Conservation (phyloP, 2,113 vertebrate genomes). For the Phylloscopus trochilus region DNA sequence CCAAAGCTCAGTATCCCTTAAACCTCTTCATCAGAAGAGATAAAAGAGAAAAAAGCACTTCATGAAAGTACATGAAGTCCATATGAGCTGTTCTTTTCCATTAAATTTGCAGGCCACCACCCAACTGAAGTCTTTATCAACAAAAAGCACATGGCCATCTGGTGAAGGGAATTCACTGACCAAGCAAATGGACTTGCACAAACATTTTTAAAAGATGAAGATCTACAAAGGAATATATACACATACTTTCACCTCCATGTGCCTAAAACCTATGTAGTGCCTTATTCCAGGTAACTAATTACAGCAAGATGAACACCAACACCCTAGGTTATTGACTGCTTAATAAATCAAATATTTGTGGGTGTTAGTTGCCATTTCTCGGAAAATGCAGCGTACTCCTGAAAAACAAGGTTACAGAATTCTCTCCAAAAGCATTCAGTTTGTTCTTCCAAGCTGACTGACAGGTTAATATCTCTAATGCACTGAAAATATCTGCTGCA, state of each 20-base stretch:
- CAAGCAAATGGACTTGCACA: neutral
- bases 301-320: neutral
- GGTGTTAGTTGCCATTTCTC: neutral
- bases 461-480: neutral
- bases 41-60: neutral
- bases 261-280: neutral
- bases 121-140: neutral
- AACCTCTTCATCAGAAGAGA: neutral
- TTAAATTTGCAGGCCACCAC: neutral
- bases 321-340: neutral
- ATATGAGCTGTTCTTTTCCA: neutral
- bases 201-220: neutral
- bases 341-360: neutral
- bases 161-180: neutral
- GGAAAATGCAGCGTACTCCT: neutral
- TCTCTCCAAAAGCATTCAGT: neutral
- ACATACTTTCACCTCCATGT: neutral
- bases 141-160: neutral
- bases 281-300: neutral
- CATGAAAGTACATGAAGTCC: neutral
- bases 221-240: neutral
- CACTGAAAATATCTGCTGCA: neutral
- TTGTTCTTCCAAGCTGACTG: neutral
- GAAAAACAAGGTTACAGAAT: neutral
- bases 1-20: neutral